Percentiles rank a stretch among this genome's conserved stretches.
These are phyloP conservation scores for Melanostigma gelatinosum DNA, from an alignment of 2,113 vertebrate species.

Conservation along the genomic window DNA sequence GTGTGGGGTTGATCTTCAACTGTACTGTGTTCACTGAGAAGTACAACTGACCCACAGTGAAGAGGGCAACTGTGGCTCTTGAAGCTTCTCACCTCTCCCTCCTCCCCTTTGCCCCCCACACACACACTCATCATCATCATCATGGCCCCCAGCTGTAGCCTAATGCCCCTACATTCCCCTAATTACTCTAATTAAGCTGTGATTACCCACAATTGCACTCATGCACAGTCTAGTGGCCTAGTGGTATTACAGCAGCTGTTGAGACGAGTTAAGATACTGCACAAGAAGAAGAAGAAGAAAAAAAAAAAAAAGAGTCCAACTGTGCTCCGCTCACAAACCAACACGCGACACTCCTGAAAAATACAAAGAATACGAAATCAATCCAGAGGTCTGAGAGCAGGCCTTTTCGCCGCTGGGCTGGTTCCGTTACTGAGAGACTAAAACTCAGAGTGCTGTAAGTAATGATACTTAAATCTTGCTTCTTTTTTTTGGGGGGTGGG, in stretches of 20 bases:
- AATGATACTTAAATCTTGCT: slow-evolving; percentile 42
- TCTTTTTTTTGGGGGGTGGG: not conserved
- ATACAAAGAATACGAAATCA: not conserved
- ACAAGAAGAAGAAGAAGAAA: slow-evolving; percentile 45
- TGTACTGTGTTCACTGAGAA: slow-evolving; percentile 31
- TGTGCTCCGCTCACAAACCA: not conserved
- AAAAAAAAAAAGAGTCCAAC: not conserved
- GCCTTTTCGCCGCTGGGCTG: not conserved
- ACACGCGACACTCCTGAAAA: not conserved
- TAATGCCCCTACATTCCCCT: slow-evolving; percentile 80
- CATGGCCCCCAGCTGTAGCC: slow-evolving; percentile 81
- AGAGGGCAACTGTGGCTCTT: slow-evolving; percentile 73
- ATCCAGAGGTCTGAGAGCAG: slow-evolving; percentile 8
- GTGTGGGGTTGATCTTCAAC: slow-evolving; percentile 17
- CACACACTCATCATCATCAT: slow-evolving; percentile 57
- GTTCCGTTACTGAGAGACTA: slow-evolving; percentile 27
- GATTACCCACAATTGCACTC: slow-evolving; percentile 83
- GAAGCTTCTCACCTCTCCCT: slow-evolving; percentile 65
- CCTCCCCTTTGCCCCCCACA: slow-evolving; percentile 57
- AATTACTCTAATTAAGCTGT: slow-evolving; percentile 85
- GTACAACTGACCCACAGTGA: slow-evolving; percentile 61
- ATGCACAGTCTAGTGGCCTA: slow-evolving; percentile 75
- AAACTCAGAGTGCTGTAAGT: slow-evolving; percentile 36
- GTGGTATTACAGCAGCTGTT: slow-evolving; percentile 73
- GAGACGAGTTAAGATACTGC: slow-evolving; percentile 58